Evolutionary conservation across 2,113 vertebrate species (phyloP), one percentile per base, ranked within the genome.

Genomic region (Callocephalon fimbriatum): DNA sequence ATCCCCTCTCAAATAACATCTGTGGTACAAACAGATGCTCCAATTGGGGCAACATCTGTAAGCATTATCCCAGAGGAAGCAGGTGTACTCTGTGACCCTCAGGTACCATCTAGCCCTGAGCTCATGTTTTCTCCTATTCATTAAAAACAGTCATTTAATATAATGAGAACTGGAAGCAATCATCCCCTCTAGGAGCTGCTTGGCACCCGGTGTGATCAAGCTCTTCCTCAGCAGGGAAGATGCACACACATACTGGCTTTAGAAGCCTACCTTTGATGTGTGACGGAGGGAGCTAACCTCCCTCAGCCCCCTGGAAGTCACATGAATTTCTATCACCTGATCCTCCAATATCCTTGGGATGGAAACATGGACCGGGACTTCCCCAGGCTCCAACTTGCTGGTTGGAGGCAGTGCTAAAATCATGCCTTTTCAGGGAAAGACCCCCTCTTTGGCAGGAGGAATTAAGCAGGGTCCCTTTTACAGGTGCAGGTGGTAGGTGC

Each of bases 161-260:
- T 58, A 38, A 35, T 38, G 37, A 90, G 77, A 80, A 38, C 4
- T 2, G 75, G 72, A 79, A 81, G 37, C 21, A 42, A 50, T n/a
- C 29, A 50, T 9, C 22, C 27, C 54, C 31, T 62, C 79, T 18
- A 83, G 70, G 44, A 92, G 51, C 77, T 93, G 77, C 73, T 81
- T 2, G 1, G 25, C 44, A 90, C 61, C 17, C 54, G 47, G 14
- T 44, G 61, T 35, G 85, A 89, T 75, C 66, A 75, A 65, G 12
- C 21, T 90, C 51, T 75, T 53, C 70, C 65, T 92, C 66, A 78
- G 42, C 51, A 87, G 56, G 29, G 1, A 9, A 58, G n/a, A 77
- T n/a, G 74, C 16, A 59, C 2, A 1, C 7, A 4, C 20, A 13
- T 13, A 7, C 1, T 0, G 0, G 13, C 53, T 83, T 65, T 35